Evolutionary conservation across 2,888 invertebrate species (phyloP), one percentile per base, ranked within the genome.

Genomic region (Piscicola geometra): DNA sequence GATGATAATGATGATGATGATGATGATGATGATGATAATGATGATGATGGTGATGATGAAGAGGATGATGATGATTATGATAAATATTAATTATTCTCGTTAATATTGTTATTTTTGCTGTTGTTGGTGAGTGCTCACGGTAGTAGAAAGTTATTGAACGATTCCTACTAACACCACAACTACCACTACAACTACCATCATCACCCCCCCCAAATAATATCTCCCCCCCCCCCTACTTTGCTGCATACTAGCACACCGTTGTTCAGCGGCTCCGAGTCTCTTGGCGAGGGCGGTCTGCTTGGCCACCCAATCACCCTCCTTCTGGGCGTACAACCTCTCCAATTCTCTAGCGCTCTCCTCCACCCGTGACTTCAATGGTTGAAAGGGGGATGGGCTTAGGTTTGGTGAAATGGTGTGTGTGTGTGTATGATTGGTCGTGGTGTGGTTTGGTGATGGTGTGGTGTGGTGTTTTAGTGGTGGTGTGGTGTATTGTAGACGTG

Each of bases 261-360:
- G 83, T 80, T 87, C 86, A 35, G 86, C 84, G 78, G 87, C 86
- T 69, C 85, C 85, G 41, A 87, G 81, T 80, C 85, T 86, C 79
- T 82, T 82, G 52, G 83, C 84, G 71, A 86, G 82, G n/a, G 81
- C 78, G 71, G 83, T 79, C 79, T 86, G 85, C 21, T 82, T 83
- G 76, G 86, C 86, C 76, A 84, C 82, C 69, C 84, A 81, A 56
- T 85, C 84, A 71, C 84, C 82, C 79, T 86, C 86, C 76, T 85
- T 84, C 75, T 86, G 86, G 35, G 82, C 83, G 81, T 85, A 84
- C 79, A 81, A 76, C 79, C 83, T 79, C 79, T 84, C 81, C 47
- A 86, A 78, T 77, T 85, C 84, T 72, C 82, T 81, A 76, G 82
- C 84, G 80, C 84, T 84, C 77, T 86, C 85, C 79, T 84, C 83